A percentile compares a stretch with the other conserved stretches of the same genome.
These are phyloP conservation scores for Perodicticus potto DNA, from an alignment of 2,797 vertebrate species.

Conservation along the genomic window DNA sequence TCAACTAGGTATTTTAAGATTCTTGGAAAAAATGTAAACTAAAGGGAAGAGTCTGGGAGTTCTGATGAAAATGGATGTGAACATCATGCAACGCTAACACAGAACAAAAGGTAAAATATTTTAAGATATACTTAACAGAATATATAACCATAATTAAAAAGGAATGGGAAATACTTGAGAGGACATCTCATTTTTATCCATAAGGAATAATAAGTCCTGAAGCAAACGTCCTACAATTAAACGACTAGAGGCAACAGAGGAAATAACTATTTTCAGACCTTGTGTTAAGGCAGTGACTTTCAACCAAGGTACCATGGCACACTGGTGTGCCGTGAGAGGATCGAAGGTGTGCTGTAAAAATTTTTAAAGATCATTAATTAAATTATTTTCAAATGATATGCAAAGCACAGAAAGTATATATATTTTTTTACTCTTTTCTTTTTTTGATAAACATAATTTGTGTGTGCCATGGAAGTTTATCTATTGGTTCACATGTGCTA, in stretches of 20 bases:
- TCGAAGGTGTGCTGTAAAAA: too few relatives aligned
- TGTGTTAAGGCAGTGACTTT: background rate
- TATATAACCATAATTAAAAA: background rate
- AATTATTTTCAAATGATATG: too few relatives aligned
- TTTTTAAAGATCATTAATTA: too few relatives aligned
- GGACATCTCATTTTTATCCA: background rate
- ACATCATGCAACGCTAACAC: background rate
- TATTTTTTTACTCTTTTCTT: too few relatives aligned
- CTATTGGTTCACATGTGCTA: too few relatives aligned
- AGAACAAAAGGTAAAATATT: background rate
- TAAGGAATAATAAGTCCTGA: background rate
- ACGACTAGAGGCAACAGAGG: background rate
- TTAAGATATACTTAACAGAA: background rate
- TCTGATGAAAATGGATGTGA: background rate
- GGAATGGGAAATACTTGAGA: background rate
- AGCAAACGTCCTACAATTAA: background rate
- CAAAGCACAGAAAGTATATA: too few relatives aligned
- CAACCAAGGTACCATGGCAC: too few relatives aligned
- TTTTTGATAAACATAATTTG: too few relatives aligned
- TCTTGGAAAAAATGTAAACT: background rate
- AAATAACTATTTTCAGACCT: background rate
- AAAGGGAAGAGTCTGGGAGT: background rate
- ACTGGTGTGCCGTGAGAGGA: too few relatives aligned
- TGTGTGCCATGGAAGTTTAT: too few relatives aligned
- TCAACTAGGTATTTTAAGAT: background rate